A percentile compares a stretch with the other conserved stretches of the same genome.
Evolutionary conservation across 2,113 vertebrate species (phyloP).

Genomic region (Gallinago paraguaiae): DNA sequence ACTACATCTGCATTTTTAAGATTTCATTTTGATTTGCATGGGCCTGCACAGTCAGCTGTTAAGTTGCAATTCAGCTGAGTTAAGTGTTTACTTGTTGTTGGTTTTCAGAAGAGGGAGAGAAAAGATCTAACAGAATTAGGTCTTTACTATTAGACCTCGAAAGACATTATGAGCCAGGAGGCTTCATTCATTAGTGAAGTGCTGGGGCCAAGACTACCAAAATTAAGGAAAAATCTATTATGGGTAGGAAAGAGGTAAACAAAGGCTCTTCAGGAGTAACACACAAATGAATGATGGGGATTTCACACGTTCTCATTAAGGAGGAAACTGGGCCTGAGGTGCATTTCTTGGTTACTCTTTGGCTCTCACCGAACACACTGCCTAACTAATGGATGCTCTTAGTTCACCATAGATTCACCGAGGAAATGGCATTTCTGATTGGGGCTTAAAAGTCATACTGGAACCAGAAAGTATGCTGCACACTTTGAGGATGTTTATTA

Average conservation of each 20-base stretch:
- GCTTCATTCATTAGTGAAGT: background rate
- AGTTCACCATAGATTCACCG: background rate
- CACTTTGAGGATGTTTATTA: background rate
- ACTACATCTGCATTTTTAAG: constrained; percentile 41
- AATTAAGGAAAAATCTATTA: background rate
- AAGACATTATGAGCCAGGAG: background rate
- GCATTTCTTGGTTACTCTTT: background rate
- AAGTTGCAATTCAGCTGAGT: constrained; percentile 23
- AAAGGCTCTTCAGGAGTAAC: background rate
- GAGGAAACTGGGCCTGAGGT: background rate
- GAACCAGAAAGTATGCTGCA: background rate
- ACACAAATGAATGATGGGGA: background rate
- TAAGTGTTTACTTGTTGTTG: background rate
- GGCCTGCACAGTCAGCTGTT: constrained; percentile 35
- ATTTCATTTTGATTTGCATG: constrained; percentile 49
- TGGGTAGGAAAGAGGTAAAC: background rate
- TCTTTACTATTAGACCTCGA: background rate
- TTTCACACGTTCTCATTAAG: background rate
- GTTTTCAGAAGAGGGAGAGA: background rate
- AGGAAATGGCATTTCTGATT: background rate
- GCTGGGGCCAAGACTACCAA: background rate
- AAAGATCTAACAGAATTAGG: background rate
- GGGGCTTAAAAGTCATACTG: background rate
- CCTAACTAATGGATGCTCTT: background rate
- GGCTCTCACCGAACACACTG: background rate